Evolutionary conservation across 2,888 invertebrate species (phyloP), one percentile per base, ranked within the genome.

Genomic region (Drosophila meridiana): DNA sequence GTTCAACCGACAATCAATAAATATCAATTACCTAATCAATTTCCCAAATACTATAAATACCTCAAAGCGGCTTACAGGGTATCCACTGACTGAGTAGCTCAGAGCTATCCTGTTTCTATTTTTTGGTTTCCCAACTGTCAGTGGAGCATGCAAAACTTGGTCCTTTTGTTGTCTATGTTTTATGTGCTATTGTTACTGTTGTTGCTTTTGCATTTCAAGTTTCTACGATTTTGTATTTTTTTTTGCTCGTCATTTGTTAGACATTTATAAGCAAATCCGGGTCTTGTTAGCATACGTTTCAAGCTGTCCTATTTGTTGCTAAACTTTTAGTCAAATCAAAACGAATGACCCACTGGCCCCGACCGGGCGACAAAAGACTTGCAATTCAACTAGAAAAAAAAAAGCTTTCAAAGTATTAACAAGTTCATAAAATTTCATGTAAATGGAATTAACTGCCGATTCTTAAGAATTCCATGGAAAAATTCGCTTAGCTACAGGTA

Each of bases 251-350:
- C 87, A 78, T 85, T 85, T 86, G 80, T 82, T 82, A 65, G 89
- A 83, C 87, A 88, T 88, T 88, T 85, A 87, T 77, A 83, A 78
- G 78, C 62, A 86, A 88, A 83, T 81, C 84, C 76, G 69, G 66
- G 66, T 74, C 71, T 78, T 73, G 70, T 78, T 78, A 70, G 83
- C 82, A 69, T 80, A 74, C 69, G 60, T 65, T 66, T 66, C 66
- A 69, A 66, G 66, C 62, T 65, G 65, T 60, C 50, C 59, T 60
- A 36, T 62, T 74, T 82, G 71, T 69, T 77, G 64, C 50, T 48
- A 43, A 80, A 83, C 78, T 84, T 81, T 81, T 74, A 53, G 74
- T 53, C 68, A 87, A 85, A 87, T 89, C 78, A 77, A 81, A 83
- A 72, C 66, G 68, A 62, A 56, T 73, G 57, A 42, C 45, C 57